Base-by-base conservation (phyloP, 2,797 vertebrate species). In the Luscinia luscinia region DNA sequence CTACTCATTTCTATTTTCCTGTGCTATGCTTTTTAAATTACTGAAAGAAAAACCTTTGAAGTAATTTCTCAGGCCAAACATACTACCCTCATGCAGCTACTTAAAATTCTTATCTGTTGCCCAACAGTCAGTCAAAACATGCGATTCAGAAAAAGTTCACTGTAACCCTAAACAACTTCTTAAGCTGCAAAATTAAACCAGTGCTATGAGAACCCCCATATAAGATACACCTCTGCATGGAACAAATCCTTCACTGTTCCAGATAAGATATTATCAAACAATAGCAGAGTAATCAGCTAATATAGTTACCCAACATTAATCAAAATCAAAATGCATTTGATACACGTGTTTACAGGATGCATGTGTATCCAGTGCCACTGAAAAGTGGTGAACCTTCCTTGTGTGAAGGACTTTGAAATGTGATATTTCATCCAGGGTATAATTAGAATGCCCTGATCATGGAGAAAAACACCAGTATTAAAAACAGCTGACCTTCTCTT, bases 391-490 rank as follows among this genome's bases (percentile, higher is more conserved):
- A 91, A 55, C 66, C 36, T 46, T 68, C 61, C 82, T 41, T 51
- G 23, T 40, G 21, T 45, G 27, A 93, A 89, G 26, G 75, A 55
- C 82, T 93, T 88, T 38, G 80, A 93, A 94, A 93, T 69, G 19
- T n/a, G 58, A 32, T 83, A 86, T 73, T 81, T 94, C 57, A 81
- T 75, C 51, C 63, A 61, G 23, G 40, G 17, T 91, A 93, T 84
- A 95, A 86, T 94, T 91, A 91, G 89, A 87, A 94, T 69, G 34
- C 40, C 38, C 61, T 72, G 84, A 85, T 40, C 76, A 58, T 4
- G 24, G 30, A 81, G 64, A 63, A 87, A 88, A 89, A 68, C 15
- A 51, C 2, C 57, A 57, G 21, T 32, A 87, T 36, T 45, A 87
- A 63, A 85, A 85, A 61, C 49, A 86, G 64, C 22, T 86, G 83